Evolutionary conservation across 2,888 invertebrate species (phyloP), one percentile per base, ranked within the genome.

Genomic region (Venusia cambrica): DNA sequence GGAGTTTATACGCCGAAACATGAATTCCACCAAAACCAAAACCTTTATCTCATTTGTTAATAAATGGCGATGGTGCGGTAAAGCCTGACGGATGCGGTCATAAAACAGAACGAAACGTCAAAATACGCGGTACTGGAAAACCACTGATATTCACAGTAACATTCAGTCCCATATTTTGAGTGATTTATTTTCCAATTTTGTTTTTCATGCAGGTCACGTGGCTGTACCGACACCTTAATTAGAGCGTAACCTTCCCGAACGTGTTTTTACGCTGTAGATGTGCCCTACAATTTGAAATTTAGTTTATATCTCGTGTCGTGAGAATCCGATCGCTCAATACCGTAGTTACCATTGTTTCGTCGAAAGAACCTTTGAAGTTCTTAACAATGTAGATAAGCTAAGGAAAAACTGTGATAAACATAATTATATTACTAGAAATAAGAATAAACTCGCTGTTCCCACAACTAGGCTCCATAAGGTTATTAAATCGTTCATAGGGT

Each of bases 41-140:
- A 67, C 69, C 69, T 70, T 68, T 57, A 54, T 62, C 65, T 69
- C 67, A 67, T 48, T 54, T 49, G 38, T 62, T 71, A 68, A 69
- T 67, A 63, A 66, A 71, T 70, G 59, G 21, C 22, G 12, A 12
- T 55, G 46, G 48, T 51, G 51, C 42, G 50, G 35, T 48, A 48
- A 21, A 43, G n/a, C 5, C 43, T 37, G 51, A 45, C 55, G 45
- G 45, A 38, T 48, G 38, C 39, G 48, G 54, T 55, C 58, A 28
- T 29, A 24, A 58, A 57, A 57, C 51, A 51, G 37, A 39, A 44
- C 38, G 36, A 43, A 48, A 42, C 38, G 18, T 48, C 48, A 46
- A 51, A 47, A 21, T 17, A 25, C 9, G 14, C 20, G 13, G 24
- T 17, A 12, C 5, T 7, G 11, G 16, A 27, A 27, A n/a, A n/a